Conservation (phyloP, 2,113 vertebrate genomes). For the Sturnus vulgaris region DNA sequence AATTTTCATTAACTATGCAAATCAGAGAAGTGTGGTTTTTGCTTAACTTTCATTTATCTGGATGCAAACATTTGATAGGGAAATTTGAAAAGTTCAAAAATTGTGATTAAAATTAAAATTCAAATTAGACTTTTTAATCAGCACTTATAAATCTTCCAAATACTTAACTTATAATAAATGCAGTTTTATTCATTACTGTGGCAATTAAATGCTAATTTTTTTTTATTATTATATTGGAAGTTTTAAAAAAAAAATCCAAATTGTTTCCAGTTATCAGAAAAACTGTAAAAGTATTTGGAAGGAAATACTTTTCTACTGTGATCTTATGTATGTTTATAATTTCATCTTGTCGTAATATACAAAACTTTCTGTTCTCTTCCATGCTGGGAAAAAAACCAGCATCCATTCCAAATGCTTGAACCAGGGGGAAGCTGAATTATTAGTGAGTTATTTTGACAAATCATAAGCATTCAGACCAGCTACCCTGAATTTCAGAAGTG, state of each 20-base stretch:
- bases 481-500: background rate
- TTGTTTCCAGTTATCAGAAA: background rate
- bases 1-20: background rate
- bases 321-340: too few relatives aligned
- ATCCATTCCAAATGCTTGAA: background rate
- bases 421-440: background rate
- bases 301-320: background rate
- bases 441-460: background rate
- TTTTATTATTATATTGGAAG: background rate
- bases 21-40: background rate
- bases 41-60: slow-evolving; percentile 17
- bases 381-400: accelerated
- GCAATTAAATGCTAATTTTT: background rate
- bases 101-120: slow-evolving; percentile 41
- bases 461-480: background rate
- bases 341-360: background rate
- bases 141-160: background rate
- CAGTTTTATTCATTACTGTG: background rate
- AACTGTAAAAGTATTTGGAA: background rate
- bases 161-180: background rate
- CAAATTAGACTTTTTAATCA: background rate
- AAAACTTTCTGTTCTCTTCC: background rate
- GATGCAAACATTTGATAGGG: background rate
- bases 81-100: slow-evolving; percentile 12
- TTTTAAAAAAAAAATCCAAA: background rate